Evolutionary conservation across 2,797 vertebrate genomes (phyloP), one percentile per base, ranked within the genome.

Genomic region (Paguma larvata): DNA sequence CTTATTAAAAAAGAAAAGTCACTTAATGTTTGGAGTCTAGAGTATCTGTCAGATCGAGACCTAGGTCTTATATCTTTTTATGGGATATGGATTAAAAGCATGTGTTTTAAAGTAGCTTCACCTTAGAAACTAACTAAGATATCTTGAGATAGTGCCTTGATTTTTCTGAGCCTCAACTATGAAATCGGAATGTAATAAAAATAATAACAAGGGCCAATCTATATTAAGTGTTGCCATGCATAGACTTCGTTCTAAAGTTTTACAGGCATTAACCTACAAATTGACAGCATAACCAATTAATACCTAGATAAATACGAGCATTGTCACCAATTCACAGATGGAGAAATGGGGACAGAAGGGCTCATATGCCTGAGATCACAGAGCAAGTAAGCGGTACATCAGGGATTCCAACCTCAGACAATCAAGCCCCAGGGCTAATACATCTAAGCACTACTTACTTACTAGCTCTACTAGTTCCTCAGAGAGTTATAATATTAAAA

Each of bases 101-200:
- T 7, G 2, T 14, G 12, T 83, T 16, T 41, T 85, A 85, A 91
- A 70, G 59, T 75, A 83, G 38, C 63, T 56, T 89, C 14, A 83
- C 19, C 25, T 85, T 84, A 95, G 34, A 92, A 34, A 91, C 56
- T 70, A 63, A 7, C 30, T 68, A 32, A 94, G 44, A 72, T 15
- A 79, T 14, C 27, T 72, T 85, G 84, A 94, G 44, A 75, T 25
- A 6, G 8, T 62, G 32, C 11, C 34, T 86, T 65, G 75, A 65
- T 19, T 83, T 94, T 67, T 75, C 30, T 75, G 46, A 97, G 16
- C 5, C 23, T 77, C 73, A 70, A 27, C 10, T 83, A 82, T 70
- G 90, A 87, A 92, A 80, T 21, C 46, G 44, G 23, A 94, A 73
- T 89, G 51, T 67, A 92, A 85, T 62, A 92, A 59, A 72, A 91